Evolutionary conservation across 2,113 vertebrate species (phyloP), one percentile per base, ranked within the genome.

Genomic region (Micromys minutus): DNA sequence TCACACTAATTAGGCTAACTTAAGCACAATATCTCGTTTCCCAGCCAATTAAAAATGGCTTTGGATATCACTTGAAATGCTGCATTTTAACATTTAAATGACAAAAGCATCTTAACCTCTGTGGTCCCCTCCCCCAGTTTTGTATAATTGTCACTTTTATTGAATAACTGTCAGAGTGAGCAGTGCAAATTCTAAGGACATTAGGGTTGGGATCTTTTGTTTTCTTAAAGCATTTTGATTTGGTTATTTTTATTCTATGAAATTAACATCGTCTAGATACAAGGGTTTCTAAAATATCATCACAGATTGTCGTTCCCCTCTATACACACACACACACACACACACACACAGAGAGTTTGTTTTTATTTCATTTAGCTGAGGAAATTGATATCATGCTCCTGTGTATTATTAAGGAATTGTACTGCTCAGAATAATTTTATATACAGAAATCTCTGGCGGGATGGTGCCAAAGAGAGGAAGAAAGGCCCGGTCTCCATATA

Each of bases 41-140:
- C 74, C 19, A 94, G 67, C 90, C 79, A 97, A 94, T 97, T 96
- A 96, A 86, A 96, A 90, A 77, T 96, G 89, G 65, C 85, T 89
- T 89, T 97, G 52, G 89, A 67, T 47, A 11, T 83, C 89, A 63
- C 3, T 97, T 88, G 71, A 88, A 97, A 80, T 95, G 84, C 81
- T 57, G 45, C 67, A 34, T 3, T 6, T 94, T 91, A 1, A 88
- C 90, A 87, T 97, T 96, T 96, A 97, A 97, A 91, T 94, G 87
- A 96, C 90, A 90, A 95, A 94, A 94, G 57, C 92, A 90, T 94
- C 83, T 97, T 96, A 75, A 80, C 57, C 71, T 92, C 91, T 63
- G 91, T 80, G 17, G 7, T 45, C 10, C 95, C 96, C 92, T 93
- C 65, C 10, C 94, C 95, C 87, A 87, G 57, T 90, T 71, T 83